A percentile compares a stretch with the other conserved stretches of the same genome.
phyloP scores from a whole-genome alignment of 2,113 vertebrate species.

The Nematolebias whitei region DNA sequence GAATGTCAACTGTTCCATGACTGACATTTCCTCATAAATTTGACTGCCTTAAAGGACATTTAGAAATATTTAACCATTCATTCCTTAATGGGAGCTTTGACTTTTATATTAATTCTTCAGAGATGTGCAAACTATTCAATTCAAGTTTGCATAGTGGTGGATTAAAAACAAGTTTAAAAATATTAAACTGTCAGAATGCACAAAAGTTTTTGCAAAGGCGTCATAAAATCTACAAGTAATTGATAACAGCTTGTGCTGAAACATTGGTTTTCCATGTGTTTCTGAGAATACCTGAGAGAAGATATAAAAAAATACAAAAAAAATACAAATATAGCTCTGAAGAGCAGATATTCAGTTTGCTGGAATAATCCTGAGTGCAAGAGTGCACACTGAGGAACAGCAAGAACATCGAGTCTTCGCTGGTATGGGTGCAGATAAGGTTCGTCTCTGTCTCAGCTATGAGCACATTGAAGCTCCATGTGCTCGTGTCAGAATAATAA shows the following conservation, averaged over 20 bases:
- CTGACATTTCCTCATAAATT: slow-evolving; percentile 2
- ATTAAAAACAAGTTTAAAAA: no score
- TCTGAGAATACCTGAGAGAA: neutral
- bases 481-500: slow-evolving; percentile 23
- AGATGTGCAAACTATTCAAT: no score
- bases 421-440: slow-evolving; percentile 8
- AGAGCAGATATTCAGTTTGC: neutral
- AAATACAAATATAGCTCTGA: neutral
- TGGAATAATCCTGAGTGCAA: slow-evolving; percentile 1
- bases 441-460: slow-evolving; percentile 16
- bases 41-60: neutral
- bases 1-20: slow-evolving; percentile 31
- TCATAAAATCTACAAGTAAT: neutral
- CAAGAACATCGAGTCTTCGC: no score
- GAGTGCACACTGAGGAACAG: neutral
- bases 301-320: neutral
- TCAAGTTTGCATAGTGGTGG: no score
- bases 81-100: no score
- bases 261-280: neutral
- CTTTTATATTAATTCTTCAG: no score
- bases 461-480: slow-evolving; percentile 44
- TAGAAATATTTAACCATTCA: neutral
- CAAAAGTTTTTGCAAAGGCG: neutral
- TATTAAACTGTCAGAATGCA: no score
- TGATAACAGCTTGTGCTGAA: no score